Percentiles rank a stretch among this genome's conserved stretches.
Conservation (phyloP, 2,113 vertebrate genomes). For the Mesocricetus auratus region DNA sequence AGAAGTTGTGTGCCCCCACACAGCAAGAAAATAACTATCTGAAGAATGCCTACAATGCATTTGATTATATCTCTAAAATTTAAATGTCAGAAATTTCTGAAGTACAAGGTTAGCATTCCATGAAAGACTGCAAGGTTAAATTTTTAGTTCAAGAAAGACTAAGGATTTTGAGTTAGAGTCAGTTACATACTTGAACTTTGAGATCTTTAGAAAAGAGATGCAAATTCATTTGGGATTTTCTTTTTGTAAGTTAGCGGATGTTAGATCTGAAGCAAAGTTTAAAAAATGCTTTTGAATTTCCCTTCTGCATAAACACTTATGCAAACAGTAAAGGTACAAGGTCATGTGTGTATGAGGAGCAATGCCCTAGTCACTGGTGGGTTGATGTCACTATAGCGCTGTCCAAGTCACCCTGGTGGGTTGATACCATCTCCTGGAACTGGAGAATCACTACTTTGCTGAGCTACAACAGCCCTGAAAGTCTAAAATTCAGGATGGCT, state of each 20-base stretch:
- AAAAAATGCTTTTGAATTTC: constrained; percentile 24
- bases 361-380: neutral
- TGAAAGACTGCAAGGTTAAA: neutral
- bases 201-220: constrained; percentile 30
- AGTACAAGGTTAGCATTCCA: neutral
- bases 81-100: constrained; percentile 25
- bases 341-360: neutral
- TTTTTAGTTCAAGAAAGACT: neutral
- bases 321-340: neutral
- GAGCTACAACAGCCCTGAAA: neutral
- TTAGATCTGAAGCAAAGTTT: constrained; percentile 47
- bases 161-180: neutral
- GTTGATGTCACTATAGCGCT: neutral
- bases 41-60: neutral
- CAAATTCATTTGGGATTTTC: constrained; percentile 63
- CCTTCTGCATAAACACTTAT: constrained; percentile 42
- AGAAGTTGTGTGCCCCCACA: neutral
- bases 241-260: constrained; percentile 61
- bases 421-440: constrained; percentile 64
- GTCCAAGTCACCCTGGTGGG: neutral
- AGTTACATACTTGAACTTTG: neutral
- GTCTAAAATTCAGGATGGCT: neutral
- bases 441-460: neutral
- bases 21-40: neutral
- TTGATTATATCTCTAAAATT: neutral